A percentile compares a stretch with the other conserved stretches of the same genome.
These are phyloP conservation scores for Pachypsylla venusta DNA, from an alignment of 1,140 invertebrate species.

Conservation along the genomic window DNA sequence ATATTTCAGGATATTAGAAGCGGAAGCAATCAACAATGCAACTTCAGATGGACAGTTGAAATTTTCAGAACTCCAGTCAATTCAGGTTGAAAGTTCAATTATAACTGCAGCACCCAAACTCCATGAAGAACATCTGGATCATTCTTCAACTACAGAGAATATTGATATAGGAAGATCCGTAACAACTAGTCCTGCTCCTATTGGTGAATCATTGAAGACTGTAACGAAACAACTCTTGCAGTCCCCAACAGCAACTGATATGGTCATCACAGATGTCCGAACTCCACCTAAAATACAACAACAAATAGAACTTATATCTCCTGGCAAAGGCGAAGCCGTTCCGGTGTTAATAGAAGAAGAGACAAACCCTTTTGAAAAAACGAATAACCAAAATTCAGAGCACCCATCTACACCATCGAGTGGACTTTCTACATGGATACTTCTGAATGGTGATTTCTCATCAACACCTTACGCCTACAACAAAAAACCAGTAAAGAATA, in stretches of 20 bases:
- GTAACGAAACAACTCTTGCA: slow-evolving; percentile 36
- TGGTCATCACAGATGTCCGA: slow-evolving; percentile 38
- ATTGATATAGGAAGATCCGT: slow-evolving; percentile 14
- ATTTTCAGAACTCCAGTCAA: not conserved
- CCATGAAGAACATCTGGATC: not conserved
- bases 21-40: not conserved
- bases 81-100: not conserved
- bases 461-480: slow-evolving; percentile 30
- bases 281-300: slow-evolving; percentile 42
- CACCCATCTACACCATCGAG: slow-evolving; percentile 24
- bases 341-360: slow-evolving; percentile 38
- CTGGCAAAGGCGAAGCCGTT: slow-evolving; percentile 36
- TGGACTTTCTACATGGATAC: slow-evolving; percentile 40
- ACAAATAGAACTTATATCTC: slow-evolving; percentile 12
- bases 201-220: slow-evolving; percentile 38
- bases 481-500: slow-evolving; percentile 24
- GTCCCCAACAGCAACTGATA: slow-evolving; percentile 23
- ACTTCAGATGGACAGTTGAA: not conserved
- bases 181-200: slow-evolving; percentile 23
- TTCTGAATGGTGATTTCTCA: slow-evolving; percentile 41
- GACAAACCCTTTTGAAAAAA: slow-evolving; percentile 19
- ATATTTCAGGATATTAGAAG: not conserved
- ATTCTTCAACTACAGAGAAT: slow-evolving; percentile 1
- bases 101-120: not conserved
- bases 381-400: not conserved